These are phyloP conservation scores for Eupithecia abbreviata DNA, from an alignment of 2,888 invertebrate genomes.

Conservation along the genomic window DNA sequence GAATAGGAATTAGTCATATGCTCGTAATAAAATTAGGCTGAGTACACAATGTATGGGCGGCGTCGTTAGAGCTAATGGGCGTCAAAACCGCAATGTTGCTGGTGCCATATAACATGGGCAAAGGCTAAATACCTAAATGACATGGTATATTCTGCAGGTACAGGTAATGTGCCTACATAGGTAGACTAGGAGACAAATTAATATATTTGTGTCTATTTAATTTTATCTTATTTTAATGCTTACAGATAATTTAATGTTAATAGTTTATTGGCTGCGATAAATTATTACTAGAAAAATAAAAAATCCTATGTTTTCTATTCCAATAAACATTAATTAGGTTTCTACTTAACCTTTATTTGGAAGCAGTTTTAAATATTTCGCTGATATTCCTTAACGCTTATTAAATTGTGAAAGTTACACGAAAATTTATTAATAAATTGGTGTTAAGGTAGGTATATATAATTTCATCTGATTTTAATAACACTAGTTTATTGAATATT, in stretches of 20 bases:
- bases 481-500: too few relatives aligned
- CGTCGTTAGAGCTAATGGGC: slow-evolving; percentile 20
- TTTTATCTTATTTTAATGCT: too few relatives aligned
- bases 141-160: background rate
- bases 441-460: too few relatives aligned
- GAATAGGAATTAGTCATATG: slow-evolving; percentile 33
- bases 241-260: too few relatives aligned
- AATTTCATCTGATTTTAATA: too few relatives aligned
- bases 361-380: too few relatives aligned
- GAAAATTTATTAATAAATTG: too few relatives aligned
- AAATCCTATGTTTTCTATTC: background rate
- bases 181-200: background rate
- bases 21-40: slow-evolving; percentile 26
- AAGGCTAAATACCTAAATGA: background rate
- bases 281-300: background rate
- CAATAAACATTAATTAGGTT: too few relatives aligned
- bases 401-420: too few relatives aligned
- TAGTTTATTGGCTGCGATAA: too few relatives aligned
- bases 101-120: background rate
- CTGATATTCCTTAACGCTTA: too few relatives aligned
- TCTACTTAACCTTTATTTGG: too few relatives aligned
- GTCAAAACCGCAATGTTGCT: slow-evolving; percentile 12
- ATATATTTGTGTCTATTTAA: background rate
- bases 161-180: background rate
- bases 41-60: slow-evolving; percentile 27